These are phyloP conservation scores for Sakesphorus luctuosus DNA, from an alignment of 2,113 vertebrate genomes.

Conservation along the genomic window DNA sequence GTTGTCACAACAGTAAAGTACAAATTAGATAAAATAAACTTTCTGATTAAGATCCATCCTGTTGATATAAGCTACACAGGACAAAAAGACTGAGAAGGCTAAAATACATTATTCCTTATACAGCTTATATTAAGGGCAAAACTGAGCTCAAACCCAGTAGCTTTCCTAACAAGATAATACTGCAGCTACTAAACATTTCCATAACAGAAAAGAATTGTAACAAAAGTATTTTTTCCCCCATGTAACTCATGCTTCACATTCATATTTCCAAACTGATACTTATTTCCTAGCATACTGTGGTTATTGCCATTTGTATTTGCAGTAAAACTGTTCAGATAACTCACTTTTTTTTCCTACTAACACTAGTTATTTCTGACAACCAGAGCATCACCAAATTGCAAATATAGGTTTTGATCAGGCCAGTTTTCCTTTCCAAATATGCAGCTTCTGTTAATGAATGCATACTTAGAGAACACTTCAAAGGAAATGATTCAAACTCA, in stretches of 20 bases:
- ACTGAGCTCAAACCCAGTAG: not conserved
- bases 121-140: not conserved
- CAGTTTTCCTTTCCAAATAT: constrained; percentile 23
- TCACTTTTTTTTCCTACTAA: not conserved
- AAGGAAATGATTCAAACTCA: constrained; percentile 60
- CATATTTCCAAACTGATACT: constrained; percentile 14
- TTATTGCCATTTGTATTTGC: not conserved
- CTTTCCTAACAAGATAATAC: constrained; percentile 1
- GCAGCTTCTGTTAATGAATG: not conserved
- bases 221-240: not conserved
- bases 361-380: not conserved
- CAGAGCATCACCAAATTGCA: constrained; percentile 3
- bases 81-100: not conserved
- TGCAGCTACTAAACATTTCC: not conserved
- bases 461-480: constrained; percentile 12
- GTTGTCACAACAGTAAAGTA: not conserved
- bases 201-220: not conserved
- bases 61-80: not conserved
- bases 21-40: not conserved
- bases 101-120: not conserved
- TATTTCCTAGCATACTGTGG: constrained; percentile 4
- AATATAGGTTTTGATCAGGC: not conserved
- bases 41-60: not conserved
- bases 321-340: not conserved
- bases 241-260: not conserved